Evolutionary conservation across 2,888 invertebrate species (phyloP), one percentile per base, ranked within the genome.

Genomic region (Acrobeloides nanus): DNA sequence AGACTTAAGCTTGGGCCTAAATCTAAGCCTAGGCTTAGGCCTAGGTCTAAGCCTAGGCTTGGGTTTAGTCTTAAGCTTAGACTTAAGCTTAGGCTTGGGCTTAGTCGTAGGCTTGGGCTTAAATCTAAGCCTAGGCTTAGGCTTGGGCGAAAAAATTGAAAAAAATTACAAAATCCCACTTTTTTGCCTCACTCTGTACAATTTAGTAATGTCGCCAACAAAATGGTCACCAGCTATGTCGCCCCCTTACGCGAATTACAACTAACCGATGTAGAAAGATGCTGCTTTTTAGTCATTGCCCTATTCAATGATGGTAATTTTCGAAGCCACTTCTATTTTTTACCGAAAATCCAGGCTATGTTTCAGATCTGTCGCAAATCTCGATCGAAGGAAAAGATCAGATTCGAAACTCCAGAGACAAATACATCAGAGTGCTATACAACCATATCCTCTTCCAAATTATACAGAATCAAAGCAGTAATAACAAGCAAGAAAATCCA

Each of bases 21-120:
- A 29, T 29, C 29, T 29, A 29, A 29, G 29, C 10, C 29, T 29
- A 29, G 29, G 29, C n/a, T n/a, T n/a, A n/a, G 29, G 29, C 29
- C 29, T 12, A 29, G 10, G 29, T 10, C 29, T 12, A 29, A 29
- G 12, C 29, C 29, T 10, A n/a, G n/a, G n/a, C n/a, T n/a, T n/a
- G n/a, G n/a, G n/a, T n/a, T n/a, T n/a, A n/a, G n/a, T n/a, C n/a
- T 12, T 29, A 29, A 12, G 10, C 12, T 29, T 29, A 12, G 12
- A 29, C 29, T 12, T 12, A 29, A 10, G 10, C 29, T 29, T 12
- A 12, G 29, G 10, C n/a, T n/a, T n/a, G n/a, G n/a, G n/a, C n/a
- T n/a, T n/a, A n/a, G n/a, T n/a, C n/a, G n/a, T n/a, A n/a, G n/a
- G n/a, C n/a, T n/a, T n/a, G n/a, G n/a, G n/a, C n/a, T n/a, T n/a